phyloP scores from a whole-genome alignment of 2,113 vertebrate genomes.

The Marmota monax region DNA sequence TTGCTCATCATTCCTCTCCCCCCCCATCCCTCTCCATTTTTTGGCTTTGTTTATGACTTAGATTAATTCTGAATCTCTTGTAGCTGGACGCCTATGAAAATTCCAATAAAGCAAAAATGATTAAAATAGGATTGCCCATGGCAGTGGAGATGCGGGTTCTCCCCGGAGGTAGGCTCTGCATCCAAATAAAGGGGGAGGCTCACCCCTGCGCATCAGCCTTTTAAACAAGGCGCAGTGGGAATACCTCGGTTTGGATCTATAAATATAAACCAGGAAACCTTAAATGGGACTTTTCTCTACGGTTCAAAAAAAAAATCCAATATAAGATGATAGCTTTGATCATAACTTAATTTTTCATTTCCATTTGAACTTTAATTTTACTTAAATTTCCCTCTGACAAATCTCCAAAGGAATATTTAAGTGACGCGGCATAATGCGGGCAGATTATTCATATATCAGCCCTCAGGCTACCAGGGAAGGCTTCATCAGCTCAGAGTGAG shows the following conservation, averaged over 20 bases:
- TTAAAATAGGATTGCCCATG: conserved; percentile 80
- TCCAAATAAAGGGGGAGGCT: conserved; percentile 61
- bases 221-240: conserved; percentile 56
- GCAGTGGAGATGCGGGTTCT: conserved; percentile 60
- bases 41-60: conserved; percentile 80
- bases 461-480: conserved; percentile 77
- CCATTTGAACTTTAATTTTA: conserved; percentile 77
- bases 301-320: conserved; percentile 19
- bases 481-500: conserved; percentile 75
- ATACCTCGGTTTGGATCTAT: conserved; percentile 56
- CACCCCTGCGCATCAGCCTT: conserved; percentile 46
- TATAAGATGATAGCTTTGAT: conserved; percentile 73
- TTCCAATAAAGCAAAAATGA: conserved; percentile 84
- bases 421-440: conserved; percentile 54
- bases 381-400: conserved; percentile 78
- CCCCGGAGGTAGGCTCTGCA: conserved; percentile 65
- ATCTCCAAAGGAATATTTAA: conserved; percentile 73
- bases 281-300: conserved; percentile 61
- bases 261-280: conserved; percentile 75
- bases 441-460: conserved; percentile 72
- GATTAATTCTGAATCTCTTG: conserved; percentile 77
- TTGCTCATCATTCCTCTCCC: not conserved
- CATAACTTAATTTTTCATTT: conserved; percentile 80
- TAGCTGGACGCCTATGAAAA: conserved; percentile 78
- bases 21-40: conserved; percentile 36